Conservation (phyloP, 2,113 vertebrate genomes). For the Cinclus cinclus region DNA sequence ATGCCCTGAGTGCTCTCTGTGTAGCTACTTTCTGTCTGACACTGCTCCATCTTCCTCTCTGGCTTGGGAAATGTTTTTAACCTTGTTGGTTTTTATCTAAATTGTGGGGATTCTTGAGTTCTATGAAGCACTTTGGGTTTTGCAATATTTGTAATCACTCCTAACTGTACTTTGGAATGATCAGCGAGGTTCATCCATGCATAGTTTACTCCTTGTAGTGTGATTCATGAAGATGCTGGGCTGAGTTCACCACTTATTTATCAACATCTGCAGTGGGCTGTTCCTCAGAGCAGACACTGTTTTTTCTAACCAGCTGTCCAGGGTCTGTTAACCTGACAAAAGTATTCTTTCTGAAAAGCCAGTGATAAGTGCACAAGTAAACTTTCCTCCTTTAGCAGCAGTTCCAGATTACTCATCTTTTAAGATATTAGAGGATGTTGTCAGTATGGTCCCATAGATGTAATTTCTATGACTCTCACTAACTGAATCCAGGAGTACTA, state of each 20-base stretch:
- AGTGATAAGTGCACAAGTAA: neutral
- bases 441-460: neutral
- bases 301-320: neutral
- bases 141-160: neutral
- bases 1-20: neutral
- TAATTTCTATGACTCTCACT: neutral
- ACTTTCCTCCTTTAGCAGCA: neutral
- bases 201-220: neutral
- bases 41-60: neutral
- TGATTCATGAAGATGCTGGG: neutral
- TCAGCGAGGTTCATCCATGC: neutral
- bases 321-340: neutral
- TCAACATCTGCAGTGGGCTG: neutral
- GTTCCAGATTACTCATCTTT: neutral
- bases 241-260: neutral
- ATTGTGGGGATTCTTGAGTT: neutral
- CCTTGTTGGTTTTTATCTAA: neutral
- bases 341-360: neutral
- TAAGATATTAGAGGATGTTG: neutral
- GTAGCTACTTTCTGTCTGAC: neutral
- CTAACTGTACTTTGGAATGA: neutral
- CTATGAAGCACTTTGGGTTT: neutral
- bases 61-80: neutral
- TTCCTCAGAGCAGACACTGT: neutral
- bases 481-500: neutral